Percentiles rank a stretch among this genome's conserved stretches.
These are phyloP conservation scores for Drosophila parthenogenetica DNA, from an alignment of 2,888 invertebrate genomes.

Conservation along the genomic window DNA sequence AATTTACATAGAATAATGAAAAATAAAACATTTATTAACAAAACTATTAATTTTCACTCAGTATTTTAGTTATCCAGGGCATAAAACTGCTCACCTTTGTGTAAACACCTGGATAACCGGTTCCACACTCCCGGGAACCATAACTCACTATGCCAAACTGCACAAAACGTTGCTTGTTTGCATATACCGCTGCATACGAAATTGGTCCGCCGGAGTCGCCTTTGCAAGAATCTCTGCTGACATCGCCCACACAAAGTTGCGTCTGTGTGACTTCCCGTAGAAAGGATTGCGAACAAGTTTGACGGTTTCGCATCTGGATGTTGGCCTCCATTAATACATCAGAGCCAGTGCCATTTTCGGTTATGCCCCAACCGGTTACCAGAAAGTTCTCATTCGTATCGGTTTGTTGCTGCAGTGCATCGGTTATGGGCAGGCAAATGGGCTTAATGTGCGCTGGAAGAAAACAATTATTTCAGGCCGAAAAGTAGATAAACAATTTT, in stretches of 20 bases:
- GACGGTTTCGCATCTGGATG: constrained; percentile 1
- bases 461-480: not conserved
- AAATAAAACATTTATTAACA: not conserved
- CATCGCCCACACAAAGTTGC: constrained; percentile 36
- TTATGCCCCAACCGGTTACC: constrained; percentile 43
- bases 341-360: constrained; percentile 16
- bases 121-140: constrained; percentile 23
- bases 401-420: constrained; percentile 1
- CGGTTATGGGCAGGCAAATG: constrained; percentile 39
- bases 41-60: constrained; percentile 2
- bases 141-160: constrained; percentile 48
- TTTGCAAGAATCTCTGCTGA: constrained; percentile 25
- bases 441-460: constrained; percentile 34
- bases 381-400: constrained; percentile 12
- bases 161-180: constrained; percentile 21
- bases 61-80: constrained; percentile 37
- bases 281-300: constrained; percentile 10
- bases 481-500: not conserved
- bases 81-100: constrained; percentile 37
- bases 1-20: not conserved
- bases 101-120: constrained; percentile 36
- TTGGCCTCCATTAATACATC: constrained; percentile 25
- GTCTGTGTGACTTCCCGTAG: not conserved
- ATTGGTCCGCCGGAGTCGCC: constrained; percentile 49
- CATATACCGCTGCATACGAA: constrained; percentile 9